Evolutionary conservation across 2,888 invertebrate genomes (phyloP).

Genomic region (Pammene aurita): DNA sequence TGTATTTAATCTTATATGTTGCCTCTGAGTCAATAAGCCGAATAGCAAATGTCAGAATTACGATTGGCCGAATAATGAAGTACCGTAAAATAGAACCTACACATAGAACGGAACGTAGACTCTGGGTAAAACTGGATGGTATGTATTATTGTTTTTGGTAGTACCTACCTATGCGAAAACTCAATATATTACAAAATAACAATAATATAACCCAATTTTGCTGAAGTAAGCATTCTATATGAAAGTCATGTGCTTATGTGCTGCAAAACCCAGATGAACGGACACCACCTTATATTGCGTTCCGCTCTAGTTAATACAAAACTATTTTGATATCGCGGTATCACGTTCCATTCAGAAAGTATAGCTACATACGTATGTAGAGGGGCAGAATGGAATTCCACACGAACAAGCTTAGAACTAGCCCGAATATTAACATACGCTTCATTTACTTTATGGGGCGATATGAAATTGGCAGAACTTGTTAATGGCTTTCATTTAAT

Average conservation of each 20-base stretch:
- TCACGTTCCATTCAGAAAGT: conserved; percentile 26
- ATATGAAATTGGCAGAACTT: conserved; percentile 2
- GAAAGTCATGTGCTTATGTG: background rate
- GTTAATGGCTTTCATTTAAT: conserved; percentile 6
- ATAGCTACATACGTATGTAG: conserved; percentile 4
- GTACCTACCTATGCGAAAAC: too few relatives aligned
- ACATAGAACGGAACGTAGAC: too few relatives aligned
- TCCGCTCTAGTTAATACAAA: conserved; percentile 2
- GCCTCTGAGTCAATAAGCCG: too few relatives aligned
- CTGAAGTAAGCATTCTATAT: too few relatives aligned
- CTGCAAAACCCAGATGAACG: conserved; percentile 3
- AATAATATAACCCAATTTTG: too few relatives aligned
- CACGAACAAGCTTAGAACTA: conserved; percentile 19
- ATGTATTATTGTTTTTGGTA: too few relatives aligned
- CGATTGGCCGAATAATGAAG: too few relatives aligned
- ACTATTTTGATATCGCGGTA: conserved; percentile 4
- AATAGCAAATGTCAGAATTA: too few relatives aligned
- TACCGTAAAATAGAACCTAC: too few relatives aligned
- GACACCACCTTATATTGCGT: conserved; percentile 6
- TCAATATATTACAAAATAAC: too few relatives aligned
- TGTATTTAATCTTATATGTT: too few relatives aligned
- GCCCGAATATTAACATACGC: conserved; percentile 26
- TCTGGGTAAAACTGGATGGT: too few relatives aligned
- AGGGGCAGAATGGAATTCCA: conserved; percentile 10
- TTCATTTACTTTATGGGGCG: conserved; percentile 5